Base-by-base conservation (phyloP, 92 coral and sea anemone genomes). In the Siderastrea siderea region DNA sequence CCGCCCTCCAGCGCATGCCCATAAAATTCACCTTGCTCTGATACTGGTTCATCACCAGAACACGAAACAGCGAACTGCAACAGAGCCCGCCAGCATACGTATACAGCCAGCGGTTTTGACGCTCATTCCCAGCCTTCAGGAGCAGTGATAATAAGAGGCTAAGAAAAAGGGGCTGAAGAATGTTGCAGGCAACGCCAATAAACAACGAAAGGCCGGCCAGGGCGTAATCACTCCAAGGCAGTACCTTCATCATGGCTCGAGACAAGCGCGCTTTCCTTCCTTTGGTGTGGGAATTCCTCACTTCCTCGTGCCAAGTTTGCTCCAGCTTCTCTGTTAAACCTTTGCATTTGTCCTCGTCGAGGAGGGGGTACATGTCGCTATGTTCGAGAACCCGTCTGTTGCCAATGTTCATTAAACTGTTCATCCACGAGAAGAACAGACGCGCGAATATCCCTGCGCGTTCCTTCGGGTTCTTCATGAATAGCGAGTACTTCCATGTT, bases 1-100 rank as follows among this genome's bases (percentile, higher is more conserved):
- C 98, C 10, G 93, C 89, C 80, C 95, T 93, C 98, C 98, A 95
- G 82, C 98, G 94, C 98, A 95, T 93, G 90, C 98, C 96, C 93
- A 93, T 69, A 59, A 91, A 85, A 54, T 93, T 89, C 76, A 94
- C 98, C 81, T 93, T 95, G 76, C 91, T 86, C 44, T 91, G 92
- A 80, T 85, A 95, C 82, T 95, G 98, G 68, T 95, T 92, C 70
- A 93, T 80, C 44, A 93, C 98, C 17, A 95, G 7, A 6, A 92
- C 87, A 44, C 92, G 91, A 69, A 95, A 77, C 83, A 95, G 78
- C 62, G 94, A 85, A 49, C 91, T 92, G 45, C 89, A 79, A 57
- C 93, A 93, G 54, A 95, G 78, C 19, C 92, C 94, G 58, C 93
- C 88, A 9, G 96, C 90, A 71, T 77, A 95, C 9, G 80, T 74